These are phyloP conservation scores for Catharus fuscescens DNA, from an alignment of 2,113 vertebrate species.

Conservation along the genomic window DNA sequence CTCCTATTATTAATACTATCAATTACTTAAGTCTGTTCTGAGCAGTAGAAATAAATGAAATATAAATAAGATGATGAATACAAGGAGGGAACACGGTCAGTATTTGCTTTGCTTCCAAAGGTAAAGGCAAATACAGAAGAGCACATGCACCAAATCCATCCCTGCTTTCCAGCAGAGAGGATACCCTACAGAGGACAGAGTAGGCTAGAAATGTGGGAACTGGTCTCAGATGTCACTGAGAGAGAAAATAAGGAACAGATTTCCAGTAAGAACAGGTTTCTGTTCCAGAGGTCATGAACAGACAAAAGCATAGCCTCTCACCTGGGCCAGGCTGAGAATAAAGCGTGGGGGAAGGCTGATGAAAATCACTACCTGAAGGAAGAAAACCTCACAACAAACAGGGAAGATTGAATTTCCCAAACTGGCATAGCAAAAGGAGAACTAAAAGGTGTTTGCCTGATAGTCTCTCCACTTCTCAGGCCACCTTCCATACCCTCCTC, in stretches of 20 bases:
- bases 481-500: not conserved
- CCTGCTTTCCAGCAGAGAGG: not conserved
- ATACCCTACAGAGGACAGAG: not conserved
- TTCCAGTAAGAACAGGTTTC: not conserved
- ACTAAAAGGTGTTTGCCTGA: not conserved
- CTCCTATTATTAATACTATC: not conserved
- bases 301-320: not conserved
- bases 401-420: not conserved
- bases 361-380: not conserved
- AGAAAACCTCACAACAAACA: not conserved
- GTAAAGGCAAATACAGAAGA: not conserved
- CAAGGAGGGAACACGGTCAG: not conserved
- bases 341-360: not conserved
- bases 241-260: not conserved
- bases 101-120: not conserved
- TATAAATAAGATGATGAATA: not conserved
- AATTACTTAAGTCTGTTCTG: conserved; percentile 1
- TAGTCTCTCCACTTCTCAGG: not conserved
- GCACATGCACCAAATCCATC: not conserved
- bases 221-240: not conserved
- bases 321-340: not conserved
- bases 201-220: not conserved
- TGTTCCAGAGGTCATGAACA: not conserved
- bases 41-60: conserved; percentile 31
- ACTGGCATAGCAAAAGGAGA: not conserved